Percentiles rank a stretch among this genome's conserved stretches.
These are phyloP conservation scores for Nymphalis urticae DNA, from an alignment of 2,888 invertebrate species.

Conservation along the genomic window DNA sequence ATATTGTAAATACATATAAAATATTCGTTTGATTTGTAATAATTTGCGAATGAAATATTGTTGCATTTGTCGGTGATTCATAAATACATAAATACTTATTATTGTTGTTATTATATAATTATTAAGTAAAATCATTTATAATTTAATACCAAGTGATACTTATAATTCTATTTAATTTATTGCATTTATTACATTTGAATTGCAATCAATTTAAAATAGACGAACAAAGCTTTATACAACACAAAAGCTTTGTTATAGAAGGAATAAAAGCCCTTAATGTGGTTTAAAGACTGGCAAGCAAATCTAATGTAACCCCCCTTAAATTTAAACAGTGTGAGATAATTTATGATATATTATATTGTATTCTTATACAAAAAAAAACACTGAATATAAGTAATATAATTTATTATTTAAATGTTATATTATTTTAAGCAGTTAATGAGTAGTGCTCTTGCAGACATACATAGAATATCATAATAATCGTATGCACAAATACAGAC, in stretches of 20 bases:
- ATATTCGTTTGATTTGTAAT: no score
- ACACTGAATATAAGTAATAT: no score
- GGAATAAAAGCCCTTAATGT: conserved; percentile 23
- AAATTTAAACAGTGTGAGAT: neutral
- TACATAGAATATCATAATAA: no score
- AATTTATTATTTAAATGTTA: no score
- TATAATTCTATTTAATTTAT: conserved; percentile 2
- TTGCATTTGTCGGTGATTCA: no score
- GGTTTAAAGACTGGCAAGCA: conserved; percentile 18
- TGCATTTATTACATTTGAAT: conserved; percentile 2
- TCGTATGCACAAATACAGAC: no score
- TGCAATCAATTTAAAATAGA: neutral
- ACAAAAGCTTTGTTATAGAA: conserved; percentile 18
- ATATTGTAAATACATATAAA: no score
- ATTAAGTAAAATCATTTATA: neutral
- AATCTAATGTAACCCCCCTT: conserved; percentile 7
- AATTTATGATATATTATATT: neutral
- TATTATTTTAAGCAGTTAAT: no score
- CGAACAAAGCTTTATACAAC: conserved; percentile 17
- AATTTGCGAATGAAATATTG: no score
- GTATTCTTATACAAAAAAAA: neutral
- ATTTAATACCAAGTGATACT: neutral
- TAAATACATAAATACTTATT: no score
- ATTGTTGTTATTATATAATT: no score
- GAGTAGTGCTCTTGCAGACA: no score